Evolutionary conservation across 2,888 invertebrate species (phyloP), one percentile per base, ranked within the genome.

Genomic region (Globia sparganii): DNA sequence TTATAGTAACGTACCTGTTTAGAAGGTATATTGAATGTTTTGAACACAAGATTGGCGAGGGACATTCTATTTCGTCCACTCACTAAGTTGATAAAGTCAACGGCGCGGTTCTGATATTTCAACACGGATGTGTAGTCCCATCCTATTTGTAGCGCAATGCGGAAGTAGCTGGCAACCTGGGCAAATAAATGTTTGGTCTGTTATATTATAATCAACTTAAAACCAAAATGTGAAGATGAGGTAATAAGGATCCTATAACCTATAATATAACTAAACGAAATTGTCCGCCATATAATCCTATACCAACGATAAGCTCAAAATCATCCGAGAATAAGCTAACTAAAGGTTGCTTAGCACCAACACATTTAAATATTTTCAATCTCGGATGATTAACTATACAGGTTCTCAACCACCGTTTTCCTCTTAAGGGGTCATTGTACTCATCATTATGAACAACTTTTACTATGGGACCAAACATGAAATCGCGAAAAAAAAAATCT

Each of bases 61-160:
- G 96, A 93, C 96, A 97, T 96, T 28, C 96, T 91, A 1, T 95
- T 93, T 43, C 96, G 91, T 0, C 97, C 97, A 86, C 95, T 97
- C 76, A 97, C 95, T 72, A 95, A 88, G 80, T 96, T 96, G 61
- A 97, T 96, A 75, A 97, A 95, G 78, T 97, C 96, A 73, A 97
- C 90, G 0, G 96, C 94, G 31, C 94, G 91, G 64, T 93, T 94
- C 70, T 96, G 94, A 75, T 96, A 96, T 84, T 96, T 96, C n/a
- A 96, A 87, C 70, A 97, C 96, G 1, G 94, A 94, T 8, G 90
- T 89, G 81, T 97, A 97, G 77, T 94, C 92, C 96, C 96, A 96
- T 18, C 96, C 96, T 46, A 97, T 96, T 89, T 97, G 97, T 46
- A 97, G 88, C 0, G 96, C 95, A 78, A 96, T 96, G 9, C 96